These are phyloP conservation scores for Trilocha varians DNA, from an alignment of 2,888 invertebrate species.

Conservation along the genomic window DNA sequence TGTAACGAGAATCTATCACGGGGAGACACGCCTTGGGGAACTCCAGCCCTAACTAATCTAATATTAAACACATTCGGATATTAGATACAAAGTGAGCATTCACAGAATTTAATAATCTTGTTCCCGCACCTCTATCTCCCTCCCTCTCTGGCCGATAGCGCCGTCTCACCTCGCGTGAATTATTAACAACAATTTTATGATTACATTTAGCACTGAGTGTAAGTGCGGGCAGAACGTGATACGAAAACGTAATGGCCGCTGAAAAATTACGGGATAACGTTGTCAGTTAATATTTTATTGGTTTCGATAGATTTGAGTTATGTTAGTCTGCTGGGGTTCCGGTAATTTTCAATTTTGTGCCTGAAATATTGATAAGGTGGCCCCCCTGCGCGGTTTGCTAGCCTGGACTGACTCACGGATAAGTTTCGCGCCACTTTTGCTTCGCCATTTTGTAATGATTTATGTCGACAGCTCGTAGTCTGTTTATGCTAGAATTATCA, in stretches of 20 bases:
- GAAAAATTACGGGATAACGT: constrained; percentile 65
- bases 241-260: constrained; percentile 53
- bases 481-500: neutral
- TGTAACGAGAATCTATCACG: constrained; percentile 56
- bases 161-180: constrained; percentile 49
- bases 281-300: constrained; percentile 69
- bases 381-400: constrained; percentile 25
- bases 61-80: constrained; percentile 73
- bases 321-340: constrained; percentile 44
- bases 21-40: constrained; percentile 45
- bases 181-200: constrained; percentile 73
- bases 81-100: constrained; percentile 73
- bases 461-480: too few relatives aligned
- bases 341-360: constrained; percentile 70
- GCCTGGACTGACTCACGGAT: constrained; percentile 18
- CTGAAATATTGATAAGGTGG: constrained; percentile 64
- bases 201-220: constrained; percentile 66
- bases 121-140: constrained; percentile 36
- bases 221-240: constrained; percentile 61
- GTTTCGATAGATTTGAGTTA: constrained; percentile 68
- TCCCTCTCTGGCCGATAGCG: constrained; percentile 23
- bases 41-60: constrained; percentile 60
- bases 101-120: constrained; percentile 70
- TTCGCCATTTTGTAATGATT: neutral
- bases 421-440: neutral